Conservation (phyloP, 53 echinoderm and acorn worm species). For the Arbacia lixula region DNA sequence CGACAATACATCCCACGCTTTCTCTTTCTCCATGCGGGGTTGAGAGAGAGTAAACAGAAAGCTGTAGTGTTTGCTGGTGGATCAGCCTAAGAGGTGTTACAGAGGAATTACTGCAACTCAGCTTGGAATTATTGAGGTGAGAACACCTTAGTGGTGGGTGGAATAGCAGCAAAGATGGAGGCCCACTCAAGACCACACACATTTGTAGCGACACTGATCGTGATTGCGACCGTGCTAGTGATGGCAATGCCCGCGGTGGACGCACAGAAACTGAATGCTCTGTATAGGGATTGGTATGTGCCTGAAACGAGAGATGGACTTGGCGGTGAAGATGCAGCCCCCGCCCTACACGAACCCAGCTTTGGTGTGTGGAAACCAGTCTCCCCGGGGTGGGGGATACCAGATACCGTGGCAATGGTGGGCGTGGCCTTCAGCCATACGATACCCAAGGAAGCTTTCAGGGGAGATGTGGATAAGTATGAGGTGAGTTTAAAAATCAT, state of each 20-base stretch:
- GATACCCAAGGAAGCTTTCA: slow-evolving; percentile 92
- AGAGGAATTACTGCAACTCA: slow-evolving; percentile 48
- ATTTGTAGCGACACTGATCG: slow-evolving; percentile 7
- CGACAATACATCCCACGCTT: slow-evolving; percentile 25
- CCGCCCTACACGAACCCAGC: slow-evolving; percentile 39
- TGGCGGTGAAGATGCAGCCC: background rate
- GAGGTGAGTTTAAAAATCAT: slow-evolving; percentile 87
- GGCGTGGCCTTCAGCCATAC: slow-evolving; percentile 89
- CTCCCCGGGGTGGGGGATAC: slow-evolving; percentile 79
- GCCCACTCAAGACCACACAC: slow-evolving; percentile 45
- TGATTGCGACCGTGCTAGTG: background rate
- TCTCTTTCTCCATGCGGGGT: background rate
- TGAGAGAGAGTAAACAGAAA: slow-evolving; percentile 20
- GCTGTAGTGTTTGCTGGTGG: slow-evolving; percentile 11
- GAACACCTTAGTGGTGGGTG: background rate
- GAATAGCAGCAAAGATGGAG: slow-evolving; percentile 33
- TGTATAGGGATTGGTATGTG: slow-evolving; percentile 51
- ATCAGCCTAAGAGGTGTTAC: slow-evolving; percentile 40
- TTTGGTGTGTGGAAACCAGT: slow-evolving; percentile 75
- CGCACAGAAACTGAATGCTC: slow-evolving; percentile 34
- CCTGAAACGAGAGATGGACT: slow-evolving; percentile 29
- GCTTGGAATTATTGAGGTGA: slow-evolving; percentile 34
- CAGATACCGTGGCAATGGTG: slow-evolving; percentile 84
- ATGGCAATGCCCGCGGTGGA: background rate
- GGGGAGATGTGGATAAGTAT: slow-evolving; percentile 86